Conservation (phyloP, 2,113 vertebrate genomes). For the Danionella cerebrum region DNA sequence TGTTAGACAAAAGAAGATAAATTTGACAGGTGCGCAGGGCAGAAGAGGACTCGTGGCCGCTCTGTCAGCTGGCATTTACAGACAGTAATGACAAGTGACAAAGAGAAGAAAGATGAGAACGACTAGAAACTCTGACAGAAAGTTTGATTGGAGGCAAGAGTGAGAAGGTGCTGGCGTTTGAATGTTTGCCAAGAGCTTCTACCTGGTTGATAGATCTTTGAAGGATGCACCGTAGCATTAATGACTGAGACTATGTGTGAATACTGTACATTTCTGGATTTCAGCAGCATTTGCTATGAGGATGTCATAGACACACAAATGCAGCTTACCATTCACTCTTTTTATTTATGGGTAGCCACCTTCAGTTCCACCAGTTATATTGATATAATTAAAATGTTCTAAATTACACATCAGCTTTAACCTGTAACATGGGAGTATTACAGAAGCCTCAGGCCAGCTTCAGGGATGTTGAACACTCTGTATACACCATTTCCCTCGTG, state of each 20-base stretch:
- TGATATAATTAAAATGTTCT: neutral
- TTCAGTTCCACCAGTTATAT: neutral
- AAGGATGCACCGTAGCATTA: neutral
- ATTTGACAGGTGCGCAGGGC: neutral
- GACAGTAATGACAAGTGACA: constrained; percentile 27
- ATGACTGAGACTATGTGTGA: neutral
- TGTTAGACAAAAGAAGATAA: neutral
- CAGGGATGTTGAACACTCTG: neutral
- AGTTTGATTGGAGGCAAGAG: constrained; percentile 14
- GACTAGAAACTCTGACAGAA: constrained; percentile 9
- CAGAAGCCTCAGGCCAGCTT: neutral
- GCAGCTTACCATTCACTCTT: neutral
- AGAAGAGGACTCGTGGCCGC: neutral
- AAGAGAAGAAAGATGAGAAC: constrained; percentile 20
- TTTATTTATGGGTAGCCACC: neutral
- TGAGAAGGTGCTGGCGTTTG: constrained; percentile 27
- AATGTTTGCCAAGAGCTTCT: constrained; percentile 9
- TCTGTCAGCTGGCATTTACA: constrained; percentile 25
- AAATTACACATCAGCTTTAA: neutral
- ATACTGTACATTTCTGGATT: neutral
- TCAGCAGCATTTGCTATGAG: neutral
- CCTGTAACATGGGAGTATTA: neutral
- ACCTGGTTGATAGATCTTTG: neutral
- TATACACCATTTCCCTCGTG: neutral
- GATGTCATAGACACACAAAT: neutral